These are phyloP conservation scores for Dendronephthya gigantea DNA, from an alignment of 64 coral and sea anemone species.

Conservation along the genomic window DNA sequence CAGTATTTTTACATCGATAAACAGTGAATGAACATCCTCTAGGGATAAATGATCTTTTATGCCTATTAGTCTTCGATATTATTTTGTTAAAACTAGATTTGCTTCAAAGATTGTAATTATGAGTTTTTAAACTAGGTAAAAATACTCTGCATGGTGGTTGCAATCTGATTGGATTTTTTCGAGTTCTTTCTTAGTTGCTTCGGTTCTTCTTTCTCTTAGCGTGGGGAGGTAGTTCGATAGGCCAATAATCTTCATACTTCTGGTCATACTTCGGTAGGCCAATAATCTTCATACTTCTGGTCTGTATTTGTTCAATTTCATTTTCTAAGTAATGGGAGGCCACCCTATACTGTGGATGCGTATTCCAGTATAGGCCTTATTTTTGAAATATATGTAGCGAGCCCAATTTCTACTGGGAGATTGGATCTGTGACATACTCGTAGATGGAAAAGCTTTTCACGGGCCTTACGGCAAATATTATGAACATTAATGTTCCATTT, in stretches of 20 bases:
- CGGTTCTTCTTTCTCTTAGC: not conserved
- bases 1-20: no score
- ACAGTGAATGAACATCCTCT: not conserved
- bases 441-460: no score
- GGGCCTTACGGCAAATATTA: no score
- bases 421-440: no score
- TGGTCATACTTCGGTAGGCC: not conserved
- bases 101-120: not conserved
- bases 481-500: no score
- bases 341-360: conserved; percentile 23
- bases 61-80: conserved; percentile 11
- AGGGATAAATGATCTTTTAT: conserved; percentile 22
- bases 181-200: not conserved
- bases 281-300: not conserved
- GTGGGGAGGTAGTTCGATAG: not conserved
- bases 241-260: conserved; percentile 8
- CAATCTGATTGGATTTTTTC: conserved; percentile 12
- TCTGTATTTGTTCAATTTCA: conserved; percentile 19
- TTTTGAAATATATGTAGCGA: not conserved
- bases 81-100: no score
- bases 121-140: conserved; percentile 15
- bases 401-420: not conserved
- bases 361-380: not conserved
- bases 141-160: not conserved
- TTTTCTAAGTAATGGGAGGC: conserved; percentile 11